These are phyloP conservation scores for Caracal caracal DNA, from an alignment of 2,113 vertebrate species.

Conservation along the genomic window DNA sequence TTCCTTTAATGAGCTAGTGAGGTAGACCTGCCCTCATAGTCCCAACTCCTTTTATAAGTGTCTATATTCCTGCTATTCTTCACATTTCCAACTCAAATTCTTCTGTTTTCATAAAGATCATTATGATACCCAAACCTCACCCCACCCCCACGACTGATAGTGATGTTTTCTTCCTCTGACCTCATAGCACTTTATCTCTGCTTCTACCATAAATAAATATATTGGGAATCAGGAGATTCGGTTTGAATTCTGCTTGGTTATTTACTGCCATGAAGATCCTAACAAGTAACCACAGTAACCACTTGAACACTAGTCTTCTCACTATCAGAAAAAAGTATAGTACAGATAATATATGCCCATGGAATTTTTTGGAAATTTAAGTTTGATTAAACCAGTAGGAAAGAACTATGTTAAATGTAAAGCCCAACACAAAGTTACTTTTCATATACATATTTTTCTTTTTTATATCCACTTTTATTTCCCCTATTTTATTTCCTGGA, in stretches of 20 bases:
- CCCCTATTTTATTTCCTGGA: background rate
- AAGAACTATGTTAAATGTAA: background rate
- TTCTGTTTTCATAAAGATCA: background rate
- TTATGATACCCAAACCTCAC: too few species aligned
- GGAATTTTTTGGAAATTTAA: background rate
- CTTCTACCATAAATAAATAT: background rate
- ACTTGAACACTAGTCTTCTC: background rate
- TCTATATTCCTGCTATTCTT: background rate
- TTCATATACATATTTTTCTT: background rate
- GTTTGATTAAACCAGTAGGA: background rate
- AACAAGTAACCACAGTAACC: background rate
- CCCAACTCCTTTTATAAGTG: background rate
- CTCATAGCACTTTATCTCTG: background rate
- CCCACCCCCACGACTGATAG: background rate
- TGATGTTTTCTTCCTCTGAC: background rate
- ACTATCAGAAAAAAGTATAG: background rate
- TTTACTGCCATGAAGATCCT: background rate
- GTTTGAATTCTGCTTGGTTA: background rate
- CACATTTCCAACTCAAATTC: background rate
- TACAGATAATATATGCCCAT: background rate
- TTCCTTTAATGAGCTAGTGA: background rate
- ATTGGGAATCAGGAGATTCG: slow-evolving; percentile 22
- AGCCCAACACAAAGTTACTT: background rate
- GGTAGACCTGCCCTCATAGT: background rate
- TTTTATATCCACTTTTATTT: background rate